A percentile compares a stretch with the other conserved stretches of the same genome.
These are phyloP conservation scores for Aldrovandia affinis DNA, from an alignment of 2,797 vertebrate species.

Conservation along the genomic window DNA sequence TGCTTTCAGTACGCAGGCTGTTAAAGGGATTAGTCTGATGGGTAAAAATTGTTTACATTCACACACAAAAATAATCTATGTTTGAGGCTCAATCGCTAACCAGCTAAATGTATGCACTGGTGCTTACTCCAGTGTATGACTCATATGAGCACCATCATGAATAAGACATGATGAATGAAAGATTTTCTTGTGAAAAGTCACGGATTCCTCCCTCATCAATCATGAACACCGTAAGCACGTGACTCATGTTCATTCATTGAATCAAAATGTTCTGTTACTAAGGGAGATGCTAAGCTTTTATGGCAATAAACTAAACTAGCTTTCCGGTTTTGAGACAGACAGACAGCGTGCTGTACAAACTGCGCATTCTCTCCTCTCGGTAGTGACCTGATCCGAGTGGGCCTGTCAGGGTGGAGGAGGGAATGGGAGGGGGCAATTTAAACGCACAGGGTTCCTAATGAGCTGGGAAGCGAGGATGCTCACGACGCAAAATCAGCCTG, in stretches of 20 bases:
- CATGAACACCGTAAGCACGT: not conserved
- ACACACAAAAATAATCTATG: not conserved
- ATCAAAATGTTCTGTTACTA: not conserved
- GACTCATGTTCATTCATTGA: not conserved
- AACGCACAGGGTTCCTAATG: not conserved
- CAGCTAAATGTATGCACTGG: not conserved
- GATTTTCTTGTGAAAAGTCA: not conserved
- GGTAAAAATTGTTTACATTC: not conserved
- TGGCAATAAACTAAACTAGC: not conserved
- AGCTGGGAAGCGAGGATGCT: not conserved
- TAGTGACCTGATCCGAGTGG: not conserved
- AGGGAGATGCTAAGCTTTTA: not conserved
- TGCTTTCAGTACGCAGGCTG: not conserved
- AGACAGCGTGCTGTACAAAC: not conserved
- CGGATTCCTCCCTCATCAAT: not conserved
- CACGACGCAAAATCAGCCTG: conserved; percentile 27
- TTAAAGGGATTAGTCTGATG: not conserved
- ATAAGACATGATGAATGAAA: not conserved
- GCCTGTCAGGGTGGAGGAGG: not conserved
- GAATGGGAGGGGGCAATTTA: not conserved
- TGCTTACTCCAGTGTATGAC: not conserved
- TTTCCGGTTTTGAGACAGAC: not conserved
- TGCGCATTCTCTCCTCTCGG: not conserved
- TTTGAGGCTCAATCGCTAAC: not conserved
- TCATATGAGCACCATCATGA: not conserved